Conservation (phyloP, 2,888 invertebrate species). For the Lepidocyrtinus sp. region DNA sequence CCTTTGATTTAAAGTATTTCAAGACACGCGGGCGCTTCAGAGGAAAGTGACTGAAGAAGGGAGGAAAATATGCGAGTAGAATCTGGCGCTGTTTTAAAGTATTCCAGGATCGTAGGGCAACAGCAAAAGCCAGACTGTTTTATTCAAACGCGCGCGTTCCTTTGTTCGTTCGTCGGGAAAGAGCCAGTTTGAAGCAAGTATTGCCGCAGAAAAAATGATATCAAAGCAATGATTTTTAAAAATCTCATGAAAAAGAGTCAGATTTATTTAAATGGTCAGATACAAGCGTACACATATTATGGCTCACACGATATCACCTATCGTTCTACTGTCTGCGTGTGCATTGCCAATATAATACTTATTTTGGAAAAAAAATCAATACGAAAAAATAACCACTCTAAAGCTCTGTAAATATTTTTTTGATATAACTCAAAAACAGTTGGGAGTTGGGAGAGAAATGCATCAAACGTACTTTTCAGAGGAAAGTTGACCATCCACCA, state of each 20-base stretch:
- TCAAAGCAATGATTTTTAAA: conserved; percentile 9
- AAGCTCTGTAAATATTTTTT: too few species aligned
- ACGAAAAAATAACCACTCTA: background rate
- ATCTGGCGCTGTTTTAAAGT: background rate
- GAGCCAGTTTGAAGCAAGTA: conserved; percentile 12
- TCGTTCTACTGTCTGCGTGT: background rate
- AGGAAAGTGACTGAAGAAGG: too few species aligned
- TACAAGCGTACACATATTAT: too few species aligned
- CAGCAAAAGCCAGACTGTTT: background rate
- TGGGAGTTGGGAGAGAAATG: too few species aligned
- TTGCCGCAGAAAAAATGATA: conserved; percentile 14
- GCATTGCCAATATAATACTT: background rate
- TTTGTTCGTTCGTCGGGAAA: background rate
- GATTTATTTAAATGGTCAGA: background rate
- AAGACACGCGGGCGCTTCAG: too few species aligned
- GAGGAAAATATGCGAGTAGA: background rate
- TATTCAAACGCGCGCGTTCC: background rate
- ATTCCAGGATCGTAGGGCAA: background rate
- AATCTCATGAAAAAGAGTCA: background rate
- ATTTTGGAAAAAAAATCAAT: background rate
- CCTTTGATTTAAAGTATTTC: too few species aligned
- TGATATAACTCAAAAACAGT: background rate
- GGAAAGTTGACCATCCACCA: conserved; percentile 33
- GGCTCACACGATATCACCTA: conserved; percentile 7
- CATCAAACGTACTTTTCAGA: background rate